Base-by-base conservation (phyloP, 2,888 invertebrate species). In the Salticus scenicus region DNA sequence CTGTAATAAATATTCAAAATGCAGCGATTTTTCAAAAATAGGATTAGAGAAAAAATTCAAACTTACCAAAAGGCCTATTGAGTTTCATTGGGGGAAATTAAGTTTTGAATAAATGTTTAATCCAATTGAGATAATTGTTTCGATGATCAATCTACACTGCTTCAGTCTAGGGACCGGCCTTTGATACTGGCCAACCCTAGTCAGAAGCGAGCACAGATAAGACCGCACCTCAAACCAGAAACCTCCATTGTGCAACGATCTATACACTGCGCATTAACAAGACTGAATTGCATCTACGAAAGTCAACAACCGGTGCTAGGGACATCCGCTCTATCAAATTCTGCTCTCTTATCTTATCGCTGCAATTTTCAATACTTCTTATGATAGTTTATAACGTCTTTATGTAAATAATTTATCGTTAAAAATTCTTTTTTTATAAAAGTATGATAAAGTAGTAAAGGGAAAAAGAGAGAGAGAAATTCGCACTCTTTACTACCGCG, bases 171-270 rank as follows among this genome's bases (percentile, higher is more conserved):
- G 84, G 84, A 84, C 84, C 57, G 84, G 84, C 84, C 84, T 57
- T 31, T 47, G 27, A 63, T 73, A 78, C 69, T 84, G 84, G 84
- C 84, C 84, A 63, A 67, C 78, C 84, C 84, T 79, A 84, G 84
- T 84, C 84, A 84, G 78, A 84, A 78, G 66, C 41, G 77, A 84
- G 84, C 31, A 74, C 84, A 78, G 69, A 78, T 79, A 78, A 63
- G 57, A 74, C 78, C 78, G 74, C 73, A 74, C 78, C 42, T 70
- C 74, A 64, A 51, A 78, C 69, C 69, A 67, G 78, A 70, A 70
- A 74, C 69, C 84, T 84, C 84, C 84, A 84, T 84, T 84, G 84
- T 84, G 84, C 84, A 84, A 84, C 84, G 84, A 78, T 70, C 74
- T 31, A 42, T 31, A 78, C 78, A 78, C 78, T 84, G 84, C 84